These are phyloP conservation scores for Protosalanx chinensis DNA, from an alignment of 2,797 vertebrate species.

Conservation along the genomic window DNA sequence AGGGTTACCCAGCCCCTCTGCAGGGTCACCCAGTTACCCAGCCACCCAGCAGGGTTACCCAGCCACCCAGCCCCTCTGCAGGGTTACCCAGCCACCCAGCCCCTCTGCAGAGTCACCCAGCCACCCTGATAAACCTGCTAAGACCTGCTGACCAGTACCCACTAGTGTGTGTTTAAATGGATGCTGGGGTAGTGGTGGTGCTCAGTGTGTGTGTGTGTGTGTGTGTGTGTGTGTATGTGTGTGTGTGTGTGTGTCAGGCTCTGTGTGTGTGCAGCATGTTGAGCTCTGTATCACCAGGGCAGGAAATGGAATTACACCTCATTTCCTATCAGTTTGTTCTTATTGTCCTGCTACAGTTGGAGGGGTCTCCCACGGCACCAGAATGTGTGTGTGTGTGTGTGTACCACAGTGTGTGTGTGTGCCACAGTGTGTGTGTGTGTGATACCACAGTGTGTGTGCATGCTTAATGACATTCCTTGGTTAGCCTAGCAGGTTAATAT, in stretches of 20 bases:
- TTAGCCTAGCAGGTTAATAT: not conserved
- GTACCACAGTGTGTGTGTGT: constrained; percentile 9
- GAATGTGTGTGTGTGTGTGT: constrained; percentile 8
- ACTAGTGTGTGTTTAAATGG: not conserved
- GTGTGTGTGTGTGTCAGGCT: not conserved
- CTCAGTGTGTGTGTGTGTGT: no score
- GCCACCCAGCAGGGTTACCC: no score
- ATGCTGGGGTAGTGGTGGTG: no score
- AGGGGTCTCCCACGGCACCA: constrained; percentile 36
- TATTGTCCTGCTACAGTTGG: not conserved
- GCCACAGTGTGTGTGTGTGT: not conserved
- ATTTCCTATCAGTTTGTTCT: constrained; percentile 56
- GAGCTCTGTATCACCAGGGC: constrained; percentile 35
- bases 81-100: no score
- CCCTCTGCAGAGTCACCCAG: no score
- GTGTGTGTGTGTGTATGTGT: no score
- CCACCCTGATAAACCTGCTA: not conserved
- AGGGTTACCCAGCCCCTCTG: no score
- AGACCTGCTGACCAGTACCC: not conserved
- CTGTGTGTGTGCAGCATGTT: not conserved
- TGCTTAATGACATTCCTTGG: not conserved
- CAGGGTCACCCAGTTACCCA: no score
- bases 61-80: no score
- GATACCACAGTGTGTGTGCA: not conserved
- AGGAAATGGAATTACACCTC: constrained; percentile 63